A percentile compares a stretch with the other conserved stretches of the same genome.
Evolutionary conservation across 2,888 invertebrate species (phyloP).

Genomic region (Caenorhabditis drosophilae): DNA sequence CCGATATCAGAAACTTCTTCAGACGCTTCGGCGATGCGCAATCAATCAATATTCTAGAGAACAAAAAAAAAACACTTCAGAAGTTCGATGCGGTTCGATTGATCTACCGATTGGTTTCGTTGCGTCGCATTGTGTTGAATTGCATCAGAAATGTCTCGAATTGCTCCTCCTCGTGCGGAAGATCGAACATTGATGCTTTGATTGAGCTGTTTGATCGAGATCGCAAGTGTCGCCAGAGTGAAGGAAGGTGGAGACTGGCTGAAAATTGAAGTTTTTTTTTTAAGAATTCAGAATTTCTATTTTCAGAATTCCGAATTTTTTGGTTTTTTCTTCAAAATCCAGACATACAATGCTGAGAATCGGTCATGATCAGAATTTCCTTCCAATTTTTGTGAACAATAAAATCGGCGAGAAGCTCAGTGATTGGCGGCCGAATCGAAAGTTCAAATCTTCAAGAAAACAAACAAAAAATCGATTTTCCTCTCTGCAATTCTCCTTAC

Average conservation of each 20-base stretch:
- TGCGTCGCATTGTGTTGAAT: constrained; percentile 58
- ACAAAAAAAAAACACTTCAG: no score
- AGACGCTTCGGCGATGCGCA: constrained; percentile 49
- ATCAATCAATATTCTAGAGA: constrained; percentile 49
- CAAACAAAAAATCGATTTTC: not conserved
- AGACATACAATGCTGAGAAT: constrained; percentile 83
- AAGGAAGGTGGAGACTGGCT: constrained; percentile 63
- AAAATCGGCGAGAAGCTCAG: constrained; percentile 91
- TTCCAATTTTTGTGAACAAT: constrained; percentile 90
- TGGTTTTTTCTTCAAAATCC: no score
- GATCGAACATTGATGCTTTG: constrained; percentile 58
- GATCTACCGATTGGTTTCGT: constrained; percentile 41
- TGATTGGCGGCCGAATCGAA: constrained; percentile 90
- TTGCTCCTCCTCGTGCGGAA: constrained; percentile 57
- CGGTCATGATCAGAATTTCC: constrained; percentile 86
- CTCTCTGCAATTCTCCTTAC: not conserved
- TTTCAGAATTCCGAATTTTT: no score
- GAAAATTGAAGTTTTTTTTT: constrained; percentile 7
- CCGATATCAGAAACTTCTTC: constrained; percentile 61
- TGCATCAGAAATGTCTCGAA: constrained; percentile 58
- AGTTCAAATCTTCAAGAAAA: constrained; percentile 63
- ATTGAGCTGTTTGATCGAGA: constrained; percentile 58
- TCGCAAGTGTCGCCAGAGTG: constrained; percentile 59
- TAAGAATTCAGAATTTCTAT: no score
- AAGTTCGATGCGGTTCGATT: no score